Evolutionary conservation across 2,113 vertebrate genomes (phyloP).

Genomic region (Cariama cristata): DNA sequence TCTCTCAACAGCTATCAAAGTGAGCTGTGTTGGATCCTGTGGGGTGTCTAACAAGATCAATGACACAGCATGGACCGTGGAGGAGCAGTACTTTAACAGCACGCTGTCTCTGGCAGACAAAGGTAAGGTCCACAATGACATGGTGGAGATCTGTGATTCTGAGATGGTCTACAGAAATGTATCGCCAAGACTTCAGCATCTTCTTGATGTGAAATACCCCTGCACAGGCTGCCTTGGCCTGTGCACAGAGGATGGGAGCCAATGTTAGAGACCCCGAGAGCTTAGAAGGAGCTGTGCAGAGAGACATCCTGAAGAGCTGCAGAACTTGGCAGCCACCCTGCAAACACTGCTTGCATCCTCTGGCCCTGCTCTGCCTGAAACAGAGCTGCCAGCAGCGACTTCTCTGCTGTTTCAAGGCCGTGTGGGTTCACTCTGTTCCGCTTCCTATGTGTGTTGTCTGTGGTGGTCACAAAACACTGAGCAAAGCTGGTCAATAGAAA

Average conservation of each 20-base stretch:
- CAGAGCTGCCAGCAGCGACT: neutral
- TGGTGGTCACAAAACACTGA: neutral
- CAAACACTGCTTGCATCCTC: neutral
- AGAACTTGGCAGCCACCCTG: neutral
- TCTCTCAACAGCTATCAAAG: constrained; percentile 86
- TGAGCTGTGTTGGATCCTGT: constrained; percentile 90
- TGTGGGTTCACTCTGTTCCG: neutral
- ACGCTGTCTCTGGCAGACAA: constrained; percentile 90
- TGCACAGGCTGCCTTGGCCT: neutral
- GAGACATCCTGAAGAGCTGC: neutral
- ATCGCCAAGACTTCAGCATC: neutral
- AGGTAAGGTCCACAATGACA: constrained; percentile 69
- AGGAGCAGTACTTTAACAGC: constrained; percentile 94
- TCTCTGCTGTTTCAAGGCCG: neutral
- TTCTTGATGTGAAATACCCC: neutral
- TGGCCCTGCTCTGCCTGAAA: neutral
- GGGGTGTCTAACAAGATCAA: constrained; percentile 89
- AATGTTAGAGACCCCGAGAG: neutral
- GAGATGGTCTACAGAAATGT: neutral
- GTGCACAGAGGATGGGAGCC: neutral
- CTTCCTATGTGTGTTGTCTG: fast-evolving
- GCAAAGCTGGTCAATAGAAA: neutral
- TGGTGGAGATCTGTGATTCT: neutral
- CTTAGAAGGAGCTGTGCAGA: neutral
- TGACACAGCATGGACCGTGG: constrained; percentile 81